phyloP scores from a whole-genome alignment of 1,140 invertebrate species.

The Achroia grisella region DNA sequence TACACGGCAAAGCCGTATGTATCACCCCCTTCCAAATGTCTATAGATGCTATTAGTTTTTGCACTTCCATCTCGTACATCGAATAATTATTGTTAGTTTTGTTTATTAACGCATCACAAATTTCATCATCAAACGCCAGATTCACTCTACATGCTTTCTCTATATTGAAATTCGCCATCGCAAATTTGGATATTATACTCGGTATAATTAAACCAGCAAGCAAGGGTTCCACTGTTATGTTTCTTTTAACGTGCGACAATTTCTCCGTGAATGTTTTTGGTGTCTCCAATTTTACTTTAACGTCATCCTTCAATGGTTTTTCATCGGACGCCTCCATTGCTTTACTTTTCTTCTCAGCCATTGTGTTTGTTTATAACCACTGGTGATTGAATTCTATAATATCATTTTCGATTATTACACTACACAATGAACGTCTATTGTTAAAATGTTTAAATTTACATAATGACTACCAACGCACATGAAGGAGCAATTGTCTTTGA shows the following conservation, averaged over 20 bases:
- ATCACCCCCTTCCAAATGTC: constrained; percentile 74
- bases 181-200: constrained; percentile 72
- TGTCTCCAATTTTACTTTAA: constrained; percentile 20
- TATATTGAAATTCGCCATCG: constrained; percentile 75
- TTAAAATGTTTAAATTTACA: constrained; percentile 41
- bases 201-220: constrained; percentile 74
- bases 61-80: constrained; percentile 65
- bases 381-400: constrained; percentile 10
- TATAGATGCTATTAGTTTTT: constrained; percentile 74
- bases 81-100: constrained; percentile 62
- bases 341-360: constrained; percentile 43
- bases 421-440: constrained; percentile 22
- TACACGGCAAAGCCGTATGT: constrained; percentile 73
- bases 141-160: constrained; percentile 78
- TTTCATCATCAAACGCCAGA: constrained; percentile 62
- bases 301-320: constrained; percentile 43
- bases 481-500: constrained; percentile 43
- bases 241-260: constrained; percentile 39
- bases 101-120: constrained; percentile 71
- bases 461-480: constrained; percentile 38
- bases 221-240: constrained; percentile 76
- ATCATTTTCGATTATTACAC: constrained; percentile 29
- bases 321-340: constrained; percentile 35
- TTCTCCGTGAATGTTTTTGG: constrained; percentile 47
- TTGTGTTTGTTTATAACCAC: constrained; percentile 19